phyloP scores from a whole-genome alignment of 2,888 invertebrate species.

The Harpalus rubripes region DNA sequence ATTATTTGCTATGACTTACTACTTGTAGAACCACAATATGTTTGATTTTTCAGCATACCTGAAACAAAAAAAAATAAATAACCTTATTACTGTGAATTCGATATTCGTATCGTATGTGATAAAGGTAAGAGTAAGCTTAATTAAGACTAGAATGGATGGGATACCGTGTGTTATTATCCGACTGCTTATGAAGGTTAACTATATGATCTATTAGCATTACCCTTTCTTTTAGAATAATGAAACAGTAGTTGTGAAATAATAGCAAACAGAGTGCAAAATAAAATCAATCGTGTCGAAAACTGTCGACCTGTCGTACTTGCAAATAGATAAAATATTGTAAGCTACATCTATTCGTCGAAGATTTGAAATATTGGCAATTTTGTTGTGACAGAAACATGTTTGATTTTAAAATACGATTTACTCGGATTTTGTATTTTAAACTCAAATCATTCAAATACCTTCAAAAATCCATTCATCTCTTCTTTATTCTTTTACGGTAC shows the following conservation, averaged over 20 bases:
- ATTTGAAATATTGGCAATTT: not conserved
- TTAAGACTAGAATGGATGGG: too few relatives aligned
- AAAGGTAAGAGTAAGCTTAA: too few relatives aligned
- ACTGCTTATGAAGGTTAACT: too few relatives aligned
- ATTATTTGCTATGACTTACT: too few relatives aligned
- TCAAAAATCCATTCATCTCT: not conserved
- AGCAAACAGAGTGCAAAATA: not conserved
- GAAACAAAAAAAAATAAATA: too few relatives aligned
- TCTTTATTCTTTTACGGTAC: not conserved
- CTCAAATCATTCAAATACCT: not conserved
- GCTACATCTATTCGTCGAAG: not conserved
- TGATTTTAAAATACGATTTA: constrained; percentile 2
- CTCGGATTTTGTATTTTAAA: not conserved
- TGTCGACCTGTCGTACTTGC: not conserved
- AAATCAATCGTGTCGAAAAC: not conserved
- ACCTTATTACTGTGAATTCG: too few relatives aligned
- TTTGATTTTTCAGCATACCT: too few relatives aligned
- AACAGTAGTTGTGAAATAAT: not conserved
- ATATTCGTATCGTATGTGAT: too few relatives aligned
- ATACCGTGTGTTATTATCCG: too few relatives aligned
- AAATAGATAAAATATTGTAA: constrained; percentile 1
- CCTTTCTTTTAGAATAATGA: not conserved
- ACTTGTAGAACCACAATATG: too few relatives aligned
- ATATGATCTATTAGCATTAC: too few relatives aligned
- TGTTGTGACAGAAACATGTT: constrained; percentile 2